Evolutionary conservation across 1,140 invertebrate genomes (phyloP), one percentile per base, ranked within the genome.

Genomic region (Bombyx mori): DNA sequence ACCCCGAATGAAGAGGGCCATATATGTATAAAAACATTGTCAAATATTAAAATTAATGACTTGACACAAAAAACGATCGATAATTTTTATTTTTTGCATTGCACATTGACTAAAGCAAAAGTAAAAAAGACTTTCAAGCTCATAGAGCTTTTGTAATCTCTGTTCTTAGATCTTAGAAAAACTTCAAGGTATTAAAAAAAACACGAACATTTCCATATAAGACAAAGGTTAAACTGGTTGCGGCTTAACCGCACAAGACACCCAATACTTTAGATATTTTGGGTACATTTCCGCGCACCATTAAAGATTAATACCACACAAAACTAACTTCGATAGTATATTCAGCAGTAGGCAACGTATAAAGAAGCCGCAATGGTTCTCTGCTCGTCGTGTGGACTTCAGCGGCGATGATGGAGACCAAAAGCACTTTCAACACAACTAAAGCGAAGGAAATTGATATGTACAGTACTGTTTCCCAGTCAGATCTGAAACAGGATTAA

Each of bases 291-390:
- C 9, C 18, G 3, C 2, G 10, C 8, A 52, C 26, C 8, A 10
- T 8, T n/a, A 52, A 9, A 42, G 9, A 52, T 10, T 10, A 52
- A 42, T 35, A 10, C 26, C 26, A 8, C 43, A n/a, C 42, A 51
- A 22, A 7, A 43, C 58, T 63, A 62, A 74, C 71, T 53, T 71
- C 63, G 42, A 44, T 10, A 57, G 56, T 69, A 52, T 75, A 75
- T 5, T 61, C 62, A 2, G 60, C 52, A 43, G 56, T 18, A 22
- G 72, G 63, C 3, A 67, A 49, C 35, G 53, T 65, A 18, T 70
- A 65, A 2, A 75, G 46, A 9, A 58, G 57, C 42, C 65, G 57
- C 42, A 72, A 58, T n/a, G 72, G 65, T 52, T 62, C 53, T 2
- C 67, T 65, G 54, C 65, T 69, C 10, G 69, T 9, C 0, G 64